These are phyloP conservation scores for Diprion similis DNA, from an alignment of 1,140 invertebrate species.

Conservation along the genomic window DNA sequence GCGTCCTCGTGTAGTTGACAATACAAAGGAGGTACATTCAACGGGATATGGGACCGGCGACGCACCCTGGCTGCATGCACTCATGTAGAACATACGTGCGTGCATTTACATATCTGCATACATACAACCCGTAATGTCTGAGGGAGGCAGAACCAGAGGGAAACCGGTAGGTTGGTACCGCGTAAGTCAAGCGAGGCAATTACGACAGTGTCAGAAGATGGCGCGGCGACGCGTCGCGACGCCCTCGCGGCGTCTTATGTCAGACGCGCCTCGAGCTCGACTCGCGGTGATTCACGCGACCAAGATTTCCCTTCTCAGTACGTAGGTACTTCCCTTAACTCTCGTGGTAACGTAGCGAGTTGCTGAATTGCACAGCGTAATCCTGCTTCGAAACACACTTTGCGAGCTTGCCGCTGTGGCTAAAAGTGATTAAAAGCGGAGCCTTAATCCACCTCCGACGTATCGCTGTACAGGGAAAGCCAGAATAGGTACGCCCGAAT, in stretches of 20 bases:
- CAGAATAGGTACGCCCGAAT: too few species aligned
- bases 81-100: not conserved
- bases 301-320: not conserved
- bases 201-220: not conserved
- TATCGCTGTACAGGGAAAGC: too few species aligned
- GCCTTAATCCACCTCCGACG: too few species aligned
- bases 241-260: not conserved
- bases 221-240: not conserved
- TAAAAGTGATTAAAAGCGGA: too few species aligned
- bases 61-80: not conserved
- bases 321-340: not conserved
- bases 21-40: too few species aligned
- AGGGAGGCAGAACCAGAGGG: not conserved
- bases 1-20: too few species aligned
- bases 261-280: not conserved
- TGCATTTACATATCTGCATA: not conserved
- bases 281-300: not conserved
- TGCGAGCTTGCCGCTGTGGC: too few species aligned
- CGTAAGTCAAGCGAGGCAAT: conserved; percentile 4
- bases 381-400: too few species aligned
- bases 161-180: not conserved
- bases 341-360: too few species aligned
- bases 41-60: not conserved
- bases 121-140: not conserved
- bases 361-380: too few species aligned